Evolutionary conservation across 1,140 invertebrate species (phyloP).

Genomic region (Potamilus streckersoni): DNA sequence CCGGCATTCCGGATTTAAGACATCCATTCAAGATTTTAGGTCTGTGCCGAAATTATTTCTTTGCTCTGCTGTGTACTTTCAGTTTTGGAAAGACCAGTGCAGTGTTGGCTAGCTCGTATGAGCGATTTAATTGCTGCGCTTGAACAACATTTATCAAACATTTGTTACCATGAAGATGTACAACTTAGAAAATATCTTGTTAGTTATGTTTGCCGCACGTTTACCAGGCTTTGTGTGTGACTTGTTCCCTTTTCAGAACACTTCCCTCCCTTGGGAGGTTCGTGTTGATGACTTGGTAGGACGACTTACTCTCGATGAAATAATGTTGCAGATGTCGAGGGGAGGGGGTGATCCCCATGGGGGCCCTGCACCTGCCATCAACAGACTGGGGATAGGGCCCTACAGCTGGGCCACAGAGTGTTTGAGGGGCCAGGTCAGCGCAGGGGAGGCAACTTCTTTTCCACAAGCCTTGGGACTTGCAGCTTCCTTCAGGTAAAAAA

Average conservation of each 20-base stretch:
- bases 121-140: too few relatives aligned
- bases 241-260: conserved; percentile 37
- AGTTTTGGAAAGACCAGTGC: too few relatives aligned
- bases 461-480: conserved; percentile 60
- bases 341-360: conserved; percentile 46
- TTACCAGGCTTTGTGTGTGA: too few relatives aligned
- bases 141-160: too few relatives aligned
- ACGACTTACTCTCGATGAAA: conserved; percentile 55
- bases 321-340: conserved; percentile 54
- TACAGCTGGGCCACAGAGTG: conserved; percentile 63
- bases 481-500: conserved; percentile 54
- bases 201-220: too few relatives aligned
- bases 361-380: conserved; percentile 55
- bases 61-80: too few relatives aligned
- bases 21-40: too few relatives aligned
- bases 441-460: conserved; percentile 57
- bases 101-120: too few relatives aligned
- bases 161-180: too few relatives aligned
- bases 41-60: too few relatives aligned
- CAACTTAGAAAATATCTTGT: too few relatives aligned
- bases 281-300: conserved; percentile 53
- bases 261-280: conserved; percentile 42
- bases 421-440: conserved; percentile 46
- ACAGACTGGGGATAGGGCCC: conserved; percentile 52
- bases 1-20: too few relatives aligned